phyloP scores from a whole-genome alignment of 2,888 invertebrate genomes.

The Mantis religiosa region DNA sequence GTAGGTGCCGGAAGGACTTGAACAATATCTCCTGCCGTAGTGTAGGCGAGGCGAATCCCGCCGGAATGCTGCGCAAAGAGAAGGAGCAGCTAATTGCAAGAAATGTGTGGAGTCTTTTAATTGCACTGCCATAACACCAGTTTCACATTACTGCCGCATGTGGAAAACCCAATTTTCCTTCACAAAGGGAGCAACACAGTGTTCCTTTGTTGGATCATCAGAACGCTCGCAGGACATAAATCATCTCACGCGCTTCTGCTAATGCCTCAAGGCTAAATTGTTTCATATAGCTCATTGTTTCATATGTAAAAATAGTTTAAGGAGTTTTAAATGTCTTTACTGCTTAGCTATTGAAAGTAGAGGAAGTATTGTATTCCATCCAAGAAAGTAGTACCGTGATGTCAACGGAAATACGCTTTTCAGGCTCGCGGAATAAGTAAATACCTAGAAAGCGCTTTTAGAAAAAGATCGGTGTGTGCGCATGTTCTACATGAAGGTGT shows the following conservation, averaged over 20 bases:
- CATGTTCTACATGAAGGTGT: too few species aligned
- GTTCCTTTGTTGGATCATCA: neutral
- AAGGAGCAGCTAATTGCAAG: neutral
- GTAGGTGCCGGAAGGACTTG: neutral
- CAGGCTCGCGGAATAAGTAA: too few species aligned
- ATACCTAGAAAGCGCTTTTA: too few species aligned
- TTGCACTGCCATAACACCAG: neutral
- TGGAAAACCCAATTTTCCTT: neutral
- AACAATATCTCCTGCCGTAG: neutral
- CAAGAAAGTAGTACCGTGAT: too few species aligned
- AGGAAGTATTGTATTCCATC: too few species aligned
- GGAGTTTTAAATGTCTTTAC: too few species aligned
- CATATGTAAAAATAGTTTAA: too few species aligned
- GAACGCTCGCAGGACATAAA: neutral
- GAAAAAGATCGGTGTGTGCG: too few species aligned
- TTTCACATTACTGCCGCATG: neutral
- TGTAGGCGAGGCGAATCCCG: neutral
- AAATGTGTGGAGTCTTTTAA: neutral
- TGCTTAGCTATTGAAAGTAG: too few species aligned
- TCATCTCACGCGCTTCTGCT: neutral
- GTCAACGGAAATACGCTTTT: too few species aligned
- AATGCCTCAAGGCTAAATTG: neutral
- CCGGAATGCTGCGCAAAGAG: neutral
- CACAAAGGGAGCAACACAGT: neutral
- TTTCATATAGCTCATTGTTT: too few species aligned